Evolutionary conservation across 2,888 invertebrate species (phyloP).

Genomic region (Tiliacea citrago): DNA sequence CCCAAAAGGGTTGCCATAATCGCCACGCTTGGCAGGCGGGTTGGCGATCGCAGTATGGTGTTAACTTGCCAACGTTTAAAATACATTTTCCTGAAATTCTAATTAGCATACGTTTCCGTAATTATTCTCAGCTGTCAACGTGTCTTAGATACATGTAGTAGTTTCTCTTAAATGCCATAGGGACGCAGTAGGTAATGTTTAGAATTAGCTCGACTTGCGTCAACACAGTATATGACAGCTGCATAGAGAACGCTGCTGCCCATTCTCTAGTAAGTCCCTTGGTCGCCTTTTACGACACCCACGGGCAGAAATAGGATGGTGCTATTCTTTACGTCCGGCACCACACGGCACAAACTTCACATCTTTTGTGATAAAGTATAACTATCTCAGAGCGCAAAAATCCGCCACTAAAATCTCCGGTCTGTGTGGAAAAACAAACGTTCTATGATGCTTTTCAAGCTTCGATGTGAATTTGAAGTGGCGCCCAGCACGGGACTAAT

Average conservation of each 20-base stretch:
- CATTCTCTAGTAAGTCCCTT: too few relatives aligned
- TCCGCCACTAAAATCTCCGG: not conserved
- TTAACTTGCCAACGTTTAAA: conserved; percentile 41
- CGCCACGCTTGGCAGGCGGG: too few relatives aligned
- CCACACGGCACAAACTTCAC: too few relatives aligned
- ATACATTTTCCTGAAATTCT: conserved; percentile 43
- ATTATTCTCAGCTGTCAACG: conserved; percentile 35
- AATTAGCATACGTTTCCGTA: conserved; percentile 42
- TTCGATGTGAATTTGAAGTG: not conserved
- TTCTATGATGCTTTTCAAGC: not conserved
- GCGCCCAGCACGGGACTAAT: not conserved
- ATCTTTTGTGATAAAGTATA: not conserved
- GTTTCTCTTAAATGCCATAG: not conserved
- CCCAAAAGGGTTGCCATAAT: too few relatives aligned
- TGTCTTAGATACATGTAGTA: not conserved
- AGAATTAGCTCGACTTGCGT: conserved; percentile 27
- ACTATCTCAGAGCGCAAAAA: not conserved
- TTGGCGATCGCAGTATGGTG: too few relatives aligned
- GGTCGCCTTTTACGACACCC: too few relatives aligned
- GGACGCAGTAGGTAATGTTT: conserved; percentile 5
- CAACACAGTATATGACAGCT: too few relatives aligned
- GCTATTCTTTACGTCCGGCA: too few relatives aligned
- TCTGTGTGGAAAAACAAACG: not conserved
- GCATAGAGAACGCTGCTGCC: too few relatives aligned
- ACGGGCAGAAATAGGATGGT: too few relatives aligned